phyloP scores from a whole-genome alignment of 2,797 vertebrate genomes.

The Perodicticus potto region DNA sequence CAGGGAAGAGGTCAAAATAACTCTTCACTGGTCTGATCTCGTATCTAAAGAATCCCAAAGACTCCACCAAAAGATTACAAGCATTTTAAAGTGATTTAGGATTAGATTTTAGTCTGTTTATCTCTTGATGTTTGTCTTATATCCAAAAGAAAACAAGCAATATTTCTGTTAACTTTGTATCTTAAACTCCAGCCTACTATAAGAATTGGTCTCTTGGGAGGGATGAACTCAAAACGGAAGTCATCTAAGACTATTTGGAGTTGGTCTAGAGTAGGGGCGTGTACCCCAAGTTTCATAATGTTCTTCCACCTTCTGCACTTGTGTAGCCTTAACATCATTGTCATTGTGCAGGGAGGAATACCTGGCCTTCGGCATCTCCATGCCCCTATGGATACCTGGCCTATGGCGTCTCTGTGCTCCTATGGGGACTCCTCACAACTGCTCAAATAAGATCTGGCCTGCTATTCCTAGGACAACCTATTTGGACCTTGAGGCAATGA shows the following conservation, averaged over 20 bases:
- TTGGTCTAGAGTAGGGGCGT: neutral
- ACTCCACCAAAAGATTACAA: too few relatives aligned
- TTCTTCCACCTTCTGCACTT: neutral
- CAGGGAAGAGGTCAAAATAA: too few relatives aligned
- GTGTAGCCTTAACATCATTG: neutral
- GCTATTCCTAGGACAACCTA: neutral
- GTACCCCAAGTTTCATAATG: neutral
- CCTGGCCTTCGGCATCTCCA: neutral
- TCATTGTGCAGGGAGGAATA: neutral
- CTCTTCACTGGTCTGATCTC: too few relatives aligned
- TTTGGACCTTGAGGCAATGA: neutral
- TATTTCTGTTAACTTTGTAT: neutral
- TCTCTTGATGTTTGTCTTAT: neutral
- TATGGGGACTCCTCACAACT: neutral
- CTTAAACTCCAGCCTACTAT: neutral
- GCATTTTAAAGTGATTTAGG: neutral
- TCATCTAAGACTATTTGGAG: neutral
- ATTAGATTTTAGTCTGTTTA: too few relatives aligned
- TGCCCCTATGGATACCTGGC: neutral
- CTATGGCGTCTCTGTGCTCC: neutral
- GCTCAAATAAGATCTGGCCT: neutral
- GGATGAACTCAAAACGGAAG: neutral
- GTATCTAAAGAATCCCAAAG: too few relatives aligned
- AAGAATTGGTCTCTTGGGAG: neutral
- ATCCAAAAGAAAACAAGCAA: neutral